These are phyloP conservation scores for Bradypus variegatus DNA, from an alignment of 2,797 vertebrate species.

Conservation along the genomic window DNA sequence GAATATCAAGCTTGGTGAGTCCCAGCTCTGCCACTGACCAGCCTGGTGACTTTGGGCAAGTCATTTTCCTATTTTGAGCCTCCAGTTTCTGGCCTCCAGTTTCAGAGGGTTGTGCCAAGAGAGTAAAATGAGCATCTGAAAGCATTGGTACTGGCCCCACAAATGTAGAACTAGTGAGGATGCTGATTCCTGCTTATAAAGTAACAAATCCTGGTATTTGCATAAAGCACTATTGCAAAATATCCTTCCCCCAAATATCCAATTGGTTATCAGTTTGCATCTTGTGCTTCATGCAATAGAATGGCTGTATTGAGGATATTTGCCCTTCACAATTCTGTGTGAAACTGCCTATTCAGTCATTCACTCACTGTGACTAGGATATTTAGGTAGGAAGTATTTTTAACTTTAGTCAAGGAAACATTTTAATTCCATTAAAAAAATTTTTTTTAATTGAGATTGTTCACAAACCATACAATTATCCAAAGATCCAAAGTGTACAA, in stretches of 20 bases:
- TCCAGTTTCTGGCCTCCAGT: not conserved
- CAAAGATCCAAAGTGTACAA: too few species aligned
- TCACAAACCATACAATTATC: too few species aligned
- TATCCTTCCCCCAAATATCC: slow-evolving; percentile 29
- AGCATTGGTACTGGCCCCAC: not conserved
- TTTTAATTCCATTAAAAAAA: not conserved
- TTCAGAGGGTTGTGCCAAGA: not conserved
- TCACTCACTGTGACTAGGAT: not conserved
- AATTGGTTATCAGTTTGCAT: not conserved
- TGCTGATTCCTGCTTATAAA: not conserved
- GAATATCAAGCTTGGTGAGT: not conserved
- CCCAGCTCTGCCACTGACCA: not conserved
- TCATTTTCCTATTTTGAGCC: slow-evolving; percentile 13
- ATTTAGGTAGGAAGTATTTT: slow-evolving; percentile 29
- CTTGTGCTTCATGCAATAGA: slow-evolving; percentile 5
- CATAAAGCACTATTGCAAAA: slow-evolving; percentile 27
- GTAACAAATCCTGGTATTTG: not conserved
- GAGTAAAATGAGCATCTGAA: slow-evolving; percentile 37
- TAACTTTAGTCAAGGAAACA: slow-evolving; percentile 21
- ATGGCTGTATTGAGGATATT: not conserved
- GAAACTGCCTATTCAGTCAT: not conserved
- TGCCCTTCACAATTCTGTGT: slow-evolving; percentile 1
- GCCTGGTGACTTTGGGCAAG: not conserved
- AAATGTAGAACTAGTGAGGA: not conserved
- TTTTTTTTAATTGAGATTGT: too few species aligned